These are phyloP conservation scores for Grammomys dolichurus DNA, from an alignment of 2,113 vertebrate species.

Conservation along the genomic window DNA sequence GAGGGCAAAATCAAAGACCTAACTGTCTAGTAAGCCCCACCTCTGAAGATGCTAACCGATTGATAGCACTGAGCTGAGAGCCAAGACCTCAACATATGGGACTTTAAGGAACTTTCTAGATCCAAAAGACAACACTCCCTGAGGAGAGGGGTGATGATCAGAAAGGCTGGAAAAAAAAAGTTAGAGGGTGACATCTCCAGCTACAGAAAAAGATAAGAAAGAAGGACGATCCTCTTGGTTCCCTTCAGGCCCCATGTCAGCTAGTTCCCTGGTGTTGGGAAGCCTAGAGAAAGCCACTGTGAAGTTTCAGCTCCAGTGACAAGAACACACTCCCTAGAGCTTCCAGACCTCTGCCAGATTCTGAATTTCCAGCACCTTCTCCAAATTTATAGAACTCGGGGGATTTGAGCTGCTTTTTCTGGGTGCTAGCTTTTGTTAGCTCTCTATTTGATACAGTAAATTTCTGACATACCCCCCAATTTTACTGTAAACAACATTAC, in stretches of 20 bases:
- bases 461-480: conserved; percentile 14
- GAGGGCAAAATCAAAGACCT: neutral
- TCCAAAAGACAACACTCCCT: neutral
- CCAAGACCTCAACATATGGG: neutral
- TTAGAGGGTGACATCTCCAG: neutral
- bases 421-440: neutral
- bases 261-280: neutral
- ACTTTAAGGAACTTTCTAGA: neutral
- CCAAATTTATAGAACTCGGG: neutral
- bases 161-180: neutral
- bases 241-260: neutral
- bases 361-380: neutral
- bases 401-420: neutral
- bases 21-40: neutral
- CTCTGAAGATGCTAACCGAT: neutral
- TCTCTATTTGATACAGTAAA: neutral
- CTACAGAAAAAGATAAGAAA: neutral
- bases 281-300: neutral
- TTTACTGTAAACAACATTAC: neutral
- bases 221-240: neutral
- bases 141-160: neutral
- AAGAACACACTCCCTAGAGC: neutral
- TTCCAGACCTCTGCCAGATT: neutral
- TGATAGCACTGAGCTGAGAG: neutral
- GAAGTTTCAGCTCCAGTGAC: neutral